These are phyloP conservation scores for Coelinius sp. DNA, from an alignment of 2,888 invertebrate genomes.

Conservation along the genomic window DNA sequence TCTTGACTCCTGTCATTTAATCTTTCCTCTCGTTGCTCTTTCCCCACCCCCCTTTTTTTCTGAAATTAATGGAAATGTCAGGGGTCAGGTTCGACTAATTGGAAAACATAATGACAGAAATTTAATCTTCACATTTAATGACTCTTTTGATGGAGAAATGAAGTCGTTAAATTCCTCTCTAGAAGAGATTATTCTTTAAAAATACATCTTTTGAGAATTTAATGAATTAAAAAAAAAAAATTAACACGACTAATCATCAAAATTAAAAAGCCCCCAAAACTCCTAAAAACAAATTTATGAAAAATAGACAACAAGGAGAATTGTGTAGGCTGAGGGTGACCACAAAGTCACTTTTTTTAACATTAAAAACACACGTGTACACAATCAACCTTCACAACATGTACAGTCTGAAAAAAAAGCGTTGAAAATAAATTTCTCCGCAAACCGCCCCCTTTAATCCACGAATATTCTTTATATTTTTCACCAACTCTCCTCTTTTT, in stretches of 20 bases:
- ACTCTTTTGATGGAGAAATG: too few relatives aligned
- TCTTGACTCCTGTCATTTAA: slow-evolving; percentile 16
- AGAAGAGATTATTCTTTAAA: too few relatives aligned
- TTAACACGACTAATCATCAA: not conserved
- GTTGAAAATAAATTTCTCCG: not conserved
- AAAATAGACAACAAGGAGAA: slow-evolving; percentile 1
- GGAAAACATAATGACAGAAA: not conserved
- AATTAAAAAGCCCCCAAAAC: not conserved
- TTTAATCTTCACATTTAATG: too few relatives aligned
- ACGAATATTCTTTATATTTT: not conserved
- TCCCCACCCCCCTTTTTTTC: not conserved
- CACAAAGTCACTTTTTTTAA: not conserved
- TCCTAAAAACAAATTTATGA: not conserved
- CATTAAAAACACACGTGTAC: slow-evolving; percentile 7
- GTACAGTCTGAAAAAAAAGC: not conserved
- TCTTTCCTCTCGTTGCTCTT: not conserved
- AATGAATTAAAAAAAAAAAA: not conserved
- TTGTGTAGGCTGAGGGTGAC: not conserved
- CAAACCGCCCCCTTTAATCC: not conserved
- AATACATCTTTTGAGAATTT: too few relatives aligned
- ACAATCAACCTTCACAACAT: not conserved
- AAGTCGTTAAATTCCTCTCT: too few relatives aligned
- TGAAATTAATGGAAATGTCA: not conserved
- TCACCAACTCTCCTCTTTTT: not conserved
- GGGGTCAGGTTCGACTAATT: not conserved